Evolutionary conservation across 2,888 invertebrate genomes (phyloP).

Genomic region (Prenolepis imparis): DNA sequence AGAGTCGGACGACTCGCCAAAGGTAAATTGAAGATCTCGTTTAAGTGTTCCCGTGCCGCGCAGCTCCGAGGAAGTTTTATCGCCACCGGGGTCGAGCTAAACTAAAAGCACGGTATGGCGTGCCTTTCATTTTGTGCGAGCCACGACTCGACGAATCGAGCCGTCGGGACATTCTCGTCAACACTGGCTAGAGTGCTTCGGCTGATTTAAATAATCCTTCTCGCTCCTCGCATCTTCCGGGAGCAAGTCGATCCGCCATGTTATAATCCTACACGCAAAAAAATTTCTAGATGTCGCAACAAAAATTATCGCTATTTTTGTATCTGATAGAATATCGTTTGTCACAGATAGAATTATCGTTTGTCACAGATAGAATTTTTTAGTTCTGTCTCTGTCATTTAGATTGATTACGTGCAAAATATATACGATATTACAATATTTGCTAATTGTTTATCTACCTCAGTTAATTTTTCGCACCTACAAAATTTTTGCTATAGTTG

Average conservation of each 20-base stretch:
- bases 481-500: no score
- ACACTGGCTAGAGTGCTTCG: neutral
- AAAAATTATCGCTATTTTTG: no score
- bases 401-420: no score
- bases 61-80: slow-evolving; percentile 27
- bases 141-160: slow-evolving; percentile 18
- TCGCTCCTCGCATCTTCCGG: neutral
- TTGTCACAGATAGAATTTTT: no score
- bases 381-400: no score
- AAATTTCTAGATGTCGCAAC: no score
- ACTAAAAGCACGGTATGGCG: slow-evolving; percentile 26
- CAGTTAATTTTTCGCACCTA: no score
- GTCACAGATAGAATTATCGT: no score
- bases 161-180: slow-evolving; percentile 25
- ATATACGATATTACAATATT: no score
- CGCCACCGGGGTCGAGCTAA: slow-evolving; percentile 11
- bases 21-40: slow-evolving; percentile 51
- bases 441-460: no score
- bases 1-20: slow-evolving; percentile 50
- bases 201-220: slow-evolving; percentile 28
- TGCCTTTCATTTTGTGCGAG: slow-evolving; percentile 35
- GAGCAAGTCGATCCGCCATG: neutral
- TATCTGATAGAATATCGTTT: no score
- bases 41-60: slow-evolving; percentile 28
- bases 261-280: neutral